Evolutionary conservation across 1,140 invertebrate species (phyloP), one percentile per base, ranked within the genome.

Genomic region (Tachypleus tridentatus): DNA sequence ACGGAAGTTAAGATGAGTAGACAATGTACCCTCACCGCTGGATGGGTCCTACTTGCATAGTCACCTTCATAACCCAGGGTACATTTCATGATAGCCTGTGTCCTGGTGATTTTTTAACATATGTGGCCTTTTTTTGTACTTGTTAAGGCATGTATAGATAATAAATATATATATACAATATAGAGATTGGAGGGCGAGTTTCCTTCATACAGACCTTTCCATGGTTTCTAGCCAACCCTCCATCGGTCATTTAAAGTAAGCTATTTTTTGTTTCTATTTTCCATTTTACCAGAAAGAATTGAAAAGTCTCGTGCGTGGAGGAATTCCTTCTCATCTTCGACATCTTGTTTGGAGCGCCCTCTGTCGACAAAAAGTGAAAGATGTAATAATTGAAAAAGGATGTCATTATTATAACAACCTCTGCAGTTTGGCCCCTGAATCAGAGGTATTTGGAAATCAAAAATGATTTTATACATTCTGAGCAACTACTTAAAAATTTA

Each of bases 401-500:
- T 73, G 73, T 8, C 77, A 81, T 68, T 82, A 82, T 68, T 82
- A 76, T 69, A 73, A 75, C 50, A 77, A 79, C 64, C 71, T 82
- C 5, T 80, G 79, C 70, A 79, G 74, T 64, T 69, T 74, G 57
- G 72, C 76, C 8, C 75, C 77, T 9, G 79, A 80, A 62, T 77
- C 77, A n/a, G 77, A 79, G 62, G 79, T 80, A 73, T 70, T 72
- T 61, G 63, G n/a, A 60, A 3, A 29, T 4, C 3, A 10, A 47
- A 50, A 60, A 9, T 7, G 3, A 9, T 50, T 9, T 29, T 29
- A 29, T 29, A 29, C 53, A 54, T 54, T 54, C 53, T 54, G 7
- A 8, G 53, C 7, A 7, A 54, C n/a, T 54, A 3, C 7, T 54
- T n/a, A 54, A n/a, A n/a, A 54, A 54, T 29, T 29, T 29, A 29